A percentile compares a stretch with the other conserved stretches of the same genome.
phyloP scores from a whole-genome alignment of 2,888 invertebrate genomes.

The Camptogramma bilineatum region DNA sequence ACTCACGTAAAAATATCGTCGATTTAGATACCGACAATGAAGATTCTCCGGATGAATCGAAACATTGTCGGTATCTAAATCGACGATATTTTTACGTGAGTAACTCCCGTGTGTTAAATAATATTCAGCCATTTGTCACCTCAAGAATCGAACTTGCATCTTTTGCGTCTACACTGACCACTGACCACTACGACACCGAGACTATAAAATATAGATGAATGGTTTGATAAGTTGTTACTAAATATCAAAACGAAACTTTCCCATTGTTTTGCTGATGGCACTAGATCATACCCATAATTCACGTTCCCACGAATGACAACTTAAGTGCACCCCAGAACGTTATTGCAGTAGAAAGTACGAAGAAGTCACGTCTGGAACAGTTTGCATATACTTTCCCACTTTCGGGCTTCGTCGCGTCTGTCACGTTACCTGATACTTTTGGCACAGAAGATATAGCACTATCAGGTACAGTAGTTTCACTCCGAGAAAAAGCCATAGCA shows the following conservation, averaged over 20 bases:
- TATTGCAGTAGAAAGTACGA: slow-evolving; percentile 77
- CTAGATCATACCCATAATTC: slow-evolving; percentile 66
- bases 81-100: too few species aligned
- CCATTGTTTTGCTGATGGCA: slow-evolving; percentile 64
- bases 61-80: too few species aligned
- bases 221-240: background rate
- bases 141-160: too few species aligned
- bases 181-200: too few species aligned
- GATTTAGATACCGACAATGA: too few species aligned
- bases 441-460: slow-evolving; percentile 14
- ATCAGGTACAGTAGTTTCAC: slow-evolving; percentile 12
- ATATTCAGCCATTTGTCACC: too few species aligned
- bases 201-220: background rate
- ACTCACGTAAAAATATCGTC: too few species aligned
- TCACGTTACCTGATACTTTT: slow-evolving; percentile 71
- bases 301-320: slow-evolving; percentile 81
- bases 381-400: slow-evolving; percentile 78
- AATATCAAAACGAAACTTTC: slow-evolving; percentile 55
- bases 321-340: slow-evolving; percentile 68
- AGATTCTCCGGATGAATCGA: too few species aligned
- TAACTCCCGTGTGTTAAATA: too few species aligned
- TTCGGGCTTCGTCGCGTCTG: slow-evolving; percentile 75
- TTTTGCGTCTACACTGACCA: too few species aligned
- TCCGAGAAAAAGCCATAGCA: background rate
- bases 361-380: slow-evolving; percentile 80